Evolutionary conservation across 1,140 invertebrate genomes (phyloP).

Genomic region (Ptiloglossa arizonensis): DNA sequence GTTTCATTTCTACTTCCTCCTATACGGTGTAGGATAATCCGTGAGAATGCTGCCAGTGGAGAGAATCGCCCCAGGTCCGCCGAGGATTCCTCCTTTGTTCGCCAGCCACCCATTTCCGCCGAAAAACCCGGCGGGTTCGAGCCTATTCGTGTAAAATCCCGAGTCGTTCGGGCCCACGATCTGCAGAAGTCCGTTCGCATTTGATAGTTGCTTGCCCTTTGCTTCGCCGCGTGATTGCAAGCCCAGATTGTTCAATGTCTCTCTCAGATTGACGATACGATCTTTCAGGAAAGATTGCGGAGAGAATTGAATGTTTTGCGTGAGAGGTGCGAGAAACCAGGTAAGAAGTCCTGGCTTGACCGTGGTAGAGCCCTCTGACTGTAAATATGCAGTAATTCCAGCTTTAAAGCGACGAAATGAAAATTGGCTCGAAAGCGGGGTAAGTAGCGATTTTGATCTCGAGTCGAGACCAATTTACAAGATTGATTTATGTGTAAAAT

Average conservation of each 20-base stretch:
- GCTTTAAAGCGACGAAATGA: background rate
- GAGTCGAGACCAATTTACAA: too few relatives aligned
- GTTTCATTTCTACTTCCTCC: slow-evolving; percentile 55
- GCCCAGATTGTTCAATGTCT: slow-evolving; percentile 54
- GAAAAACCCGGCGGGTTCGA: slow-evolving; percentile 72
- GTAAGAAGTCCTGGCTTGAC: slow-evolving; percentile 32
- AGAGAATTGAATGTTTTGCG: slow-evolving; percentile 67
- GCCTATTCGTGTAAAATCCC: slow-evolving; percentile 68
- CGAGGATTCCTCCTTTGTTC: slow-evolving; percentile 75
- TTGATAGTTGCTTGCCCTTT: slow-evolving; percentile 63
- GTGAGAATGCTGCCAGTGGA: slow-evolving; percentile 75
- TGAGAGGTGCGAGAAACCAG: slow-evolving; percentile 59
- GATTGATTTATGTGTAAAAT: too few relatives aligned
- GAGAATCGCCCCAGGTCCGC: slow-evolving; percentile 73
- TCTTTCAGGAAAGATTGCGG: slow-evolving; percentile 68
- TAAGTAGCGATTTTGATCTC: too few relatives aligned
- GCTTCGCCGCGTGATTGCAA: slow-evolving; percentile 19
- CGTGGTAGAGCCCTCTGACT: slow-evolving; percentile 6
- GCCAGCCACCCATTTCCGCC: slow-evolving; percentile 76
- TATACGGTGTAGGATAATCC: slow-evolving; percentile 75
- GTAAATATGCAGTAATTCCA: background rate
- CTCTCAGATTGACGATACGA: slow-evolving; percentile 56
- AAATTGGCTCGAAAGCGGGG: too few relatives aligned
- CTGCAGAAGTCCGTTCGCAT: slow-evolving; percentile 58
- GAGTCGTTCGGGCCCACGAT: slow-evolving; percentile 63